Conservation (phyloP, 2,888 invertebrate genomes). For the Pterostichus madidus region DNA sequence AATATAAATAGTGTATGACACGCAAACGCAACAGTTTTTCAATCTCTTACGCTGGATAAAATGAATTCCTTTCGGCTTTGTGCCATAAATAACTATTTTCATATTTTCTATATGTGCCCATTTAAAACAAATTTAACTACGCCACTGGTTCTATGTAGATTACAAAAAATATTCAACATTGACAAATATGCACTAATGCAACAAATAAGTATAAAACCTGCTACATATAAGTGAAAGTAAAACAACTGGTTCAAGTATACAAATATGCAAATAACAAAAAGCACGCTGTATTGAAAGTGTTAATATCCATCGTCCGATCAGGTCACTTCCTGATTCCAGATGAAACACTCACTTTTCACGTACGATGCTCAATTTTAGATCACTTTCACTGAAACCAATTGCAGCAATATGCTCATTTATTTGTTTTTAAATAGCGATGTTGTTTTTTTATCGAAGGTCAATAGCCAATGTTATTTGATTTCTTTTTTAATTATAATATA, state of each 20-base stretch:
- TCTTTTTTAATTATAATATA: slow-evolving; percentile 27
- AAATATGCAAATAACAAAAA: slow-evolving; percentile 42
- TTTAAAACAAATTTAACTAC: background rate
- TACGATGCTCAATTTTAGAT: slow-evolving; percentile 15
- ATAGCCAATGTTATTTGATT: slow-evolving; percentile 28
- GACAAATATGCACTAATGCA: slow-evolving; percentile 27
- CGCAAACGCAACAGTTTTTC: no score
- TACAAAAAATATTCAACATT: background rate
- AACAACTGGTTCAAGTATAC: slow-evolving; percentile 43
- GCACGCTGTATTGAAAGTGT: slow-evolving; percentile 28
- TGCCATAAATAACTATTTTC: no score
- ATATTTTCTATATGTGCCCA: background rate
- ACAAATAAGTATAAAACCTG: slow-evolving; percentile 1
- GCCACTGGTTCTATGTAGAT: background rate
- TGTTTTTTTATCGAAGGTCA: slow-evolving; percentile 31
- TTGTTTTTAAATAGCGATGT: slow-evolving; percentile 15
- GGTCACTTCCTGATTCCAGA: slow-evolving; percentile 19
- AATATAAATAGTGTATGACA: no score
- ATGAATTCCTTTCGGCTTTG: no score
- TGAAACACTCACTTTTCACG: slow-evolving; percentile 8
- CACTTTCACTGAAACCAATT: slow-evolving; percentile 30
- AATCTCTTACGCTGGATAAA: no score
- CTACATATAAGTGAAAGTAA: slow-evolving; percentile 41
- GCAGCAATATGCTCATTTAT: background rate
- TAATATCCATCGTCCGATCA: slow-evolving; percentile 2